Conservation (phyloP, 1,140 invertebrate genomes). For the Tribolium madens region DNA sequence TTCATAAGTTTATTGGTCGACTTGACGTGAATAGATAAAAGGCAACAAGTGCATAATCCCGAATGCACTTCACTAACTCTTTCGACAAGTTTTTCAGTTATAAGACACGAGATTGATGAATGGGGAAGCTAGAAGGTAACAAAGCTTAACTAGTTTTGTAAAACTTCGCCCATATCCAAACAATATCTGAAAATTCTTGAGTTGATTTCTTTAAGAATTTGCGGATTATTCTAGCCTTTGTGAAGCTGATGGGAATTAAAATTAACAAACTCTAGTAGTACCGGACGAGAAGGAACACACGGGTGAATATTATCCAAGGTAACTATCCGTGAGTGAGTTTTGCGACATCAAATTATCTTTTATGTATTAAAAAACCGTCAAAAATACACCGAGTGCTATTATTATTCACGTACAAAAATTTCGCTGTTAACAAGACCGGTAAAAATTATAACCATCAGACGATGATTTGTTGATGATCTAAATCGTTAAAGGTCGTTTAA, state of each 20-base stretch:
- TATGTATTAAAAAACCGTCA: conserved; percentile 28
- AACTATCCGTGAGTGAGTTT: conserved; percentile 33
- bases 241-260: not conserved
- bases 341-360: conserved; percentile 36
- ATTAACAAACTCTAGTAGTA: not conserved
- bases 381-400: conserved; percentile 27
- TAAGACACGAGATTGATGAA: not conserved
- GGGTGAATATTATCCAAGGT: conserved; percentile 22
- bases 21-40: not conserved
- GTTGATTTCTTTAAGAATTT: not conserved
- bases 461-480: conserved; percentile 37
- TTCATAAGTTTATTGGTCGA: not conserved
- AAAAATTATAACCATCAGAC: conserved; percentile 9
- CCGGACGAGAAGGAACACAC: conserved; percentile 7
- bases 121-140: not conserved
- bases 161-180: not conserved
- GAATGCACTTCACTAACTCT: not conserved
- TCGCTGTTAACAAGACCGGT: conserved; percentile 5
- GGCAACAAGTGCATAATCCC: not conserved
- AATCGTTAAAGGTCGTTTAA: conserved; percentile 43
- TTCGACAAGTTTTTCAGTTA: not conserved
- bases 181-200: not conserved
- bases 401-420: conserved; percentile 21
- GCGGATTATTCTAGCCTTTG: not conserved
- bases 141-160: not conserved